phyloP scores from a whole-genome alignment of 2,888 invertebrate genomes.

The Himalopsyche kuldschensis region DNA sequence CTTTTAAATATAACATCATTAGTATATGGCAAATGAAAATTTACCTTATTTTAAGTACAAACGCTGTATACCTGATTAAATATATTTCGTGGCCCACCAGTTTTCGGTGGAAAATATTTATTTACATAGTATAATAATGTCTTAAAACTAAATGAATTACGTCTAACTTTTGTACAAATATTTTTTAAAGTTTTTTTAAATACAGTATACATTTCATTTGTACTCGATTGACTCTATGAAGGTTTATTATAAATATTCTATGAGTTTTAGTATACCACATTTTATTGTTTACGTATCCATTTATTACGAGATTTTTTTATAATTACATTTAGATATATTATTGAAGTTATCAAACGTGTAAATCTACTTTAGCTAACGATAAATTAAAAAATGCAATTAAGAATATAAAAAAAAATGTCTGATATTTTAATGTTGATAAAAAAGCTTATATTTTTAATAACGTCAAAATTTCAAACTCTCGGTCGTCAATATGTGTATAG shows the following conservation, averaged over 20 bases:
- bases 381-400: background rate
- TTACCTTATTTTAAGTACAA: background rate
- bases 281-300: conserved; percentile 1
- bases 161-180: conserved; percentile 23
- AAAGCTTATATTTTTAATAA: too few species aligned
- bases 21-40: background rate
- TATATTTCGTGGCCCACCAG: background rate
- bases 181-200: conserved; percentile 28
- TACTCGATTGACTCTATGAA: conserved; percentile 40
- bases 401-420: background rate
- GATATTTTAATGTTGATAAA: too few species aligned
- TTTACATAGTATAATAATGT: background rate
- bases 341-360: background rate
- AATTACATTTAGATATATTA: background rate
- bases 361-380: background rate
- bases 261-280: background rate
- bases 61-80: background rate
- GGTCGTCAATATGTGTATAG: too few species aligned
- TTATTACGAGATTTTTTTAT: background rate
- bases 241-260: conserved; percentile 10
- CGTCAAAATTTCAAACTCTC: too few species aligned
- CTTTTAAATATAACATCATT: background rate
- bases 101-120: conserved; percentile 4
- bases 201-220: conserved; percentile 39
- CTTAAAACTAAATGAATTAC: background rate